These are phyloP conservation scores for Scortum barcoo DNA, from an alignment of 2,113 vertebrate genomes.

Conservation along the genomic window DNA sequence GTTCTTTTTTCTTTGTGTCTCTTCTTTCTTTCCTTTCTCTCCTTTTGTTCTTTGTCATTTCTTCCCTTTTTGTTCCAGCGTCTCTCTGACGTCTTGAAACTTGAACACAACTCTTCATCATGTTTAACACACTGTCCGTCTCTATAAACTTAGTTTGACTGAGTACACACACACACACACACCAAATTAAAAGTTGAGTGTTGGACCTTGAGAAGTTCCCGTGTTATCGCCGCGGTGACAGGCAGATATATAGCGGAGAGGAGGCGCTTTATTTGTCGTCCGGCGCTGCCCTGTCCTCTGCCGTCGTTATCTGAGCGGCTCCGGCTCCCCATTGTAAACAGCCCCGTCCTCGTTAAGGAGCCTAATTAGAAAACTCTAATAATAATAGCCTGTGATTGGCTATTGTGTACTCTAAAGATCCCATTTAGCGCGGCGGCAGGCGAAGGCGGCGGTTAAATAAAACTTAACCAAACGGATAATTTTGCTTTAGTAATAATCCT, in stretches of 20 bases:
- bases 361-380: conserved; percentile 75
- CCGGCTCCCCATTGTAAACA: conserved; percentile 71
- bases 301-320: conserved; percentile 58
- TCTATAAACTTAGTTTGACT: conserved; percentile 15
- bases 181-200: conserved; percentile 49
- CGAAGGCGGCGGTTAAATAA: conserved; percentile 46
- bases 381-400: conserved; percentile 71
- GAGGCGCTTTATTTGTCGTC: conserved; percentile 61
- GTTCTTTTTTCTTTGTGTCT: neutral
- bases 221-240: conserved; percentile 62
- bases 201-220: conserved; percentile 58
- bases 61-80: neutral
- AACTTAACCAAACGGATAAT: conserved; percentile 68
- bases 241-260: conserved; percentile 53
- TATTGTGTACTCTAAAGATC: conserved; percentile 68
- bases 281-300: conserved; percentile 55
- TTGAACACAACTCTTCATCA: conserved; percentile 39
- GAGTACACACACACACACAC: neutral
- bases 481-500: conserved; percentile 61
- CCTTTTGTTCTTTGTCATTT: neutral
- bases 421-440: conserved; percentile 46
- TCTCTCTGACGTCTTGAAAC: neutral
- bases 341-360: conserved; percentile 62
- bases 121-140: neutral
- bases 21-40: neutral